Percentiles rank a stretch among this genome's conserved stretches.
These are phyloP conservation scores for Novumbra hubbsi DNA, from an alignment of 2,797 vertebrate genomes.

Conservation along the genomic window DNA sequence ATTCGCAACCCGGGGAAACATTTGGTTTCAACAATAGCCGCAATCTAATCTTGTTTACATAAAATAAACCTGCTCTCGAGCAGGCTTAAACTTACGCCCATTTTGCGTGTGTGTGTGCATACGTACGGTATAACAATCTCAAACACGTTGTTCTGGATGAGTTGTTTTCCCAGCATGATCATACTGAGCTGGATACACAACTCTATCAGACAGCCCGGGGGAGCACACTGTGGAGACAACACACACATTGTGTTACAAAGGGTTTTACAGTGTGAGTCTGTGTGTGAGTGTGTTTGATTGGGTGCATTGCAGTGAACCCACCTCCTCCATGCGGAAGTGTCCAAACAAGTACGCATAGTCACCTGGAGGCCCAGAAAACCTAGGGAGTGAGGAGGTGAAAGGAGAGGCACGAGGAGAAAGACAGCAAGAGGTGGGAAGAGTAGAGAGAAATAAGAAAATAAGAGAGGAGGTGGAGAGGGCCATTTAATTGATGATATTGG, in stretches of 20 bases:
- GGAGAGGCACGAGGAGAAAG: not conserved
- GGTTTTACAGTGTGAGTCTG: too few relatives aligned
- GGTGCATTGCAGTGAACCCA: slow-evolving; percentile 30
- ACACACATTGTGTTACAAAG: too few relatives aligned
- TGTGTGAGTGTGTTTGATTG: too few relatives aligned
- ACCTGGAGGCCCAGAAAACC: slow-evolving; percentile 92
- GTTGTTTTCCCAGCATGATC: slow-evolving; percentile 98
- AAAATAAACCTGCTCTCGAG: too few relatives aligned
- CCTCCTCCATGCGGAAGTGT: slow-evolving; percentile 95
- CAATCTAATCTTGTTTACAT: too few relatives aligned
- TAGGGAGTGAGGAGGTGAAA: slow-evolving; percentile 53
- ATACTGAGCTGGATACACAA: slow-evolving; percentile 97
- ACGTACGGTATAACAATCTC: slow-evolving; percentile 97
- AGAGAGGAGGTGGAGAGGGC: not conserved
- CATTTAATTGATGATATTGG: too few relatives aligned
- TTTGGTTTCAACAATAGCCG: too few relatives aligned
- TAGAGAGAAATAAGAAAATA: not conserved
- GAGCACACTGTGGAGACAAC: slow-evolving; percentile 81
- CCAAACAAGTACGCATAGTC: slow-evolving; percentile 92
- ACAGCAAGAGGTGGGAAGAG: not conserved
- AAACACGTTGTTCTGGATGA: slow-evolving; percentile 98
- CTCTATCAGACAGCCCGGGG: slow-evolving; percentile 96
- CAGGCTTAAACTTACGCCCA: too few relatives aligned
- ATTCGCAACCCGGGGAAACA: too few relatives aligned
- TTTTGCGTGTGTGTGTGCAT: slow-evolving; percentile 11